Base-by-base conservation (phyloP, 1,140 invertebrate genomes). In the Tribolium madens region DNA sequence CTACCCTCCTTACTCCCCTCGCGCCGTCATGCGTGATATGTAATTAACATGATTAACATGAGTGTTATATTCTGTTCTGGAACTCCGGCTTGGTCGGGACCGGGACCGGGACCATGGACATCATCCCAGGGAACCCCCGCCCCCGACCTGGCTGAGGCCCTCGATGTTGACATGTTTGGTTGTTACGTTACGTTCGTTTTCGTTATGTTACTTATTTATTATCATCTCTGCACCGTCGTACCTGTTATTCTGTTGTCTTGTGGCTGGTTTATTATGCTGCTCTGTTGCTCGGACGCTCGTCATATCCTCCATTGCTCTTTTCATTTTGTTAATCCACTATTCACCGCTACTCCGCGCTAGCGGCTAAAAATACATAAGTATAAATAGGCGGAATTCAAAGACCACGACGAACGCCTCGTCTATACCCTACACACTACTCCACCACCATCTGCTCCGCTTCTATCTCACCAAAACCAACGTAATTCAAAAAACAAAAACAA, bases 11-110 rank as follows among this genome's bases (percentile, higher is more conserved):
- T 81, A 81, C 82, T 81, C 82, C 83, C 84, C 81, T 83, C 82
- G 80, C 81, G 79, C 82, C 83, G 81, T 82, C 81, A 83, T 84
- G 83, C 84, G 84, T 86, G 84, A 87, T 87, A 87, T 85, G 86
- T 87, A 87, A 87, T 86, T 87, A 86, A 87, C 85, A 86, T 86
- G 84, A 87, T 86, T 87, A 87, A 86, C 86, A 85, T 86, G 82
- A 86, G 82, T 86, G 86, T 86, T 83, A 84, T 83, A 83, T 84
- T 84, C 79, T 84, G 81, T 85, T 83, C 79, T 83, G 84, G 81
- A 81, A 68, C 76, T 69, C 52, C 46, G 80, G 81, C 77, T 77
- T 75, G 74, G 68, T 76, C 47, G 53, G 74, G 78, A 71, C 48
- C 42, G 73, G 76, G 74, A 17, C n/a, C 48, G 12, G 36, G 36